Base-by-base conservation (phyloP, 2,797 vertebrate species). In the Delichon dasypus region DNA sequence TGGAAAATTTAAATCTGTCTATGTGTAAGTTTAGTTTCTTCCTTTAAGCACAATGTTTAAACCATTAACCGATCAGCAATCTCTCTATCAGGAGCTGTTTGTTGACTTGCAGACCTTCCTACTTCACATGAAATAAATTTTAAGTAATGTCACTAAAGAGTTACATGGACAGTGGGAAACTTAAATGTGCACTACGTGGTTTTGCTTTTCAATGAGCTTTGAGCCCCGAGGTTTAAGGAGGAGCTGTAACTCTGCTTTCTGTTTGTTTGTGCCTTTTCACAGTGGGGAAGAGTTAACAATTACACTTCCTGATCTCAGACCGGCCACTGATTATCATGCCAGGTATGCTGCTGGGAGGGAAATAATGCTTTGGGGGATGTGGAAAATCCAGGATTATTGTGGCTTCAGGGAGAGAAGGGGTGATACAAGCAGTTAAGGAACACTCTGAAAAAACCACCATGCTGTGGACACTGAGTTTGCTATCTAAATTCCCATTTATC, bases 1-100 rank as follows among this genome's bases (percentile, higher is more conserved):
- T 94, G 98, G 98, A 95, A 98, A 98, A 96, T 98, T 98, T 97
- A 98, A 98, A 96, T 97, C 96, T 44, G 95, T 98, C 85, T 98
- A 98, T 94, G 96, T 94, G 98, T 98, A 97, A 98, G 98, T 98
- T 90, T 96, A 87, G 88, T 95, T 96, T 93, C 96, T 96, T 95
- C 90, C 51, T 94, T 96, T 95, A 96, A 95, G 93, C 92, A 76
- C 87, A 92, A 91, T 94, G 94, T 93, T 95, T 96, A 94, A 94
- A 91, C 29, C 94, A 87, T 94, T 94, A 94, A 94, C 91, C 85
- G 12, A 82, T 86, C 91, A 58, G 85, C 94, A 66, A 76, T 94
- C 89, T 93, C 94, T 96, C 88, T 85, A 71, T 95, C 95, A 96
- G 95, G 95, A 96, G 91, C 91, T 95, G 77, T 79, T 88, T 93